A percentile compares a stretch with the other conserved stretches of the same genome.
Conservation (phyloP, 30 jellyfish, hydroid and myxozoan genomes). For the Cassiopea xamachana region DNA sequence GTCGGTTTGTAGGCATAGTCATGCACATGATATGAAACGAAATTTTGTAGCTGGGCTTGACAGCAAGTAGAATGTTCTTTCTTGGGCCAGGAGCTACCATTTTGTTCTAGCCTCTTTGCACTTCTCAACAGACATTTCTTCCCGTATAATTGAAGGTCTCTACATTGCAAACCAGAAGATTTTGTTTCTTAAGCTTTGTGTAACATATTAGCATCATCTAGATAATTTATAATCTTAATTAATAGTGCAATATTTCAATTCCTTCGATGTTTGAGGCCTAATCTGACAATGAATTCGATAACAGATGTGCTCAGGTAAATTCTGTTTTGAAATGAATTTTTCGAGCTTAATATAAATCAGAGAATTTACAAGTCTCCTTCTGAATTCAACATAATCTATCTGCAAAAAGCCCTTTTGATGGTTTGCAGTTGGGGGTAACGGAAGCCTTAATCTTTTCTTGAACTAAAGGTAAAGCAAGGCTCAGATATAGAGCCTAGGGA, state of each 20-base stretch:
- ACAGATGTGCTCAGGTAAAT: no score
- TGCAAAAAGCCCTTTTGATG: background rate
- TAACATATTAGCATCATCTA: no score
- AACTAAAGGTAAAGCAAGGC: background rate
- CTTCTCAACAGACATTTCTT: background rate
- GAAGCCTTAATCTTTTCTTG: background rate
- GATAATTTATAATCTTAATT: no score
- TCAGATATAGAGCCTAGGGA: constrained; percentile 2
- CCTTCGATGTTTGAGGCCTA: no score
- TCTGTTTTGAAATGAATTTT: no score
- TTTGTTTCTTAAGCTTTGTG: background rate
- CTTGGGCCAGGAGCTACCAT: background rate
- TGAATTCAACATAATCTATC: background rate
- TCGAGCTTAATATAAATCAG: no score
- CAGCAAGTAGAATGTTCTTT: no score
- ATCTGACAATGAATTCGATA: no score
- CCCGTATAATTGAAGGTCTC: background rate
- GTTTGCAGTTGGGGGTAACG: background rate
- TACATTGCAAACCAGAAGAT: background rate
- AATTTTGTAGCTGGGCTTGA: background rate
- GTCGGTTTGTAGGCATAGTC: background rate
- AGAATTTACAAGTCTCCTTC: no score
- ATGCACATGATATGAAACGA: background rate
- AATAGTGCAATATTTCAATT: no score
- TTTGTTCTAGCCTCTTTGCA: background rate